Evolutionary conservation across 2,113 vertebrate genomes (phyloP), one percentile per base, ranked within the genome.

Genomic region (Barbus barbus): DNA sequence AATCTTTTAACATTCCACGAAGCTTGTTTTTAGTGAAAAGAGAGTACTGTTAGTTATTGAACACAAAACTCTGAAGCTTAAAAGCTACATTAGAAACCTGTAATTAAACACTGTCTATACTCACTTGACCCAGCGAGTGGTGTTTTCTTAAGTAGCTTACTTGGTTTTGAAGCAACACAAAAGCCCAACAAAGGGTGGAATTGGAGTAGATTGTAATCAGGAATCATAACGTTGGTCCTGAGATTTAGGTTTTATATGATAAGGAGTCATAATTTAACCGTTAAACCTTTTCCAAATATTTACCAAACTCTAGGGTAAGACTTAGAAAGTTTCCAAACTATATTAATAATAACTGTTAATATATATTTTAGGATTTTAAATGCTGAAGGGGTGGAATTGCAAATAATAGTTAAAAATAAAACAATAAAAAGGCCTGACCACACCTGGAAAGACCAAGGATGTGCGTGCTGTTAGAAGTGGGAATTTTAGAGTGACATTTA

Each of bases 161-260:
- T 60, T 71, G 26, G 60, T 74, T 88, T 83, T 85, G 75, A 80
- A 78, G 33, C 26, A n/a, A 28, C 44, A 44, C 61, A 63, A 79
- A 80, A 79, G 80, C 75, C 48, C 13, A 63, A 81, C 41, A 67
- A 65, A 65, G 61, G 69, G 24, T 83, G 83, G 44, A 82, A 80
- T 80, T 72, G 77, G 77, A 83, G 76, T 65, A 76, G 81, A 84
- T 80, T 67, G 81, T 85, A 85, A 85, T 72, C 73, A 51, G 76
- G 83, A 83, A 73, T 76, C 48, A 79, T 78, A 81, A 87, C 65
- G 71, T 18, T 58, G 53, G 65, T 24, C 72, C 24, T 48, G 74
- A 78, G 85, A 84, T 67, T 85, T 80, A 73, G 36, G 36, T 79
- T 63, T 79, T 75, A 71, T 63, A 76, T 28, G 73, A 72, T 69